These are phyloP conservation scores for Oeneis ivallda DNA, from an alignment of 2,888 invertebrate species.

Conservation along the genomic window DNA sequence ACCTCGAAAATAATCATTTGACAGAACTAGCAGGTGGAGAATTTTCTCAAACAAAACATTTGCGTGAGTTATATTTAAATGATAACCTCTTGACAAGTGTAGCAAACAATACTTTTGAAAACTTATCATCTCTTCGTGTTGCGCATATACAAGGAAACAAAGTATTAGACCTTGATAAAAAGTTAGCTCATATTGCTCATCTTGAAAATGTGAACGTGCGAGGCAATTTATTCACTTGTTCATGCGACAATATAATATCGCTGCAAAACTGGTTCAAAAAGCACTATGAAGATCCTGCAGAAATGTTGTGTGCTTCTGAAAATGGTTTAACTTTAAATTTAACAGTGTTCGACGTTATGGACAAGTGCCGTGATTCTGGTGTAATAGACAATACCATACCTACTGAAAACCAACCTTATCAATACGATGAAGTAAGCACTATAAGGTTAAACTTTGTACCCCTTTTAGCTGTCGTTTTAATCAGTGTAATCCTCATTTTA, in stretches of 20 bases:
- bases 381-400: slow-evolving; percentile 79
- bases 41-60: slow-evolving; percentile 88
- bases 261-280: slow-evolving; percentile 86
- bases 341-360: slow-evolving; percentile 74
- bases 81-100: slow-evolving; percentile 88
- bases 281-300: slow-evolving; percentile 83
- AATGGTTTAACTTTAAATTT: slow-evolving; percentile 66
- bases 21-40: slow-evolving; percentile 88
- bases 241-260: slow-evolving; percentile 85
- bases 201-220: slow-evolving; percentile 85
- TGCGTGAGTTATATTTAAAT: slow-evolving; percentile 90
- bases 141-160: slow-evolving; percentile 88
- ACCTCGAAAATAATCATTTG: slow-evolving; percentile 89
- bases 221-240: slow-evolving; percentile 90
- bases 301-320: slow-evolving; percentile 84
- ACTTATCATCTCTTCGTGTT: slow-evolving; percentile 86
- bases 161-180: slow-evolving; percentile 86
- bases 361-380: slow-evolving; percentile 75
- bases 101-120: slow-evolving; percentile 87
- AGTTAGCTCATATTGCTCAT: slow-evolving; percentile 82
- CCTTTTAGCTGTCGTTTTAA: slow-evolving; percentile 87
- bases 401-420: slow-evolving; percentile 80
- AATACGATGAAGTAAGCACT: slow-evolving; percentile 85
- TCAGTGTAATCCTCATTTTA: slow-evolving; percentile 86
- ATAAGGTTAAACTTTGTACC: slow-evolving; percentile 87